These are phyloP conservation scores for Falco rusticolus DNA, from an alignment of 2,797 vertebrate species.

Conservation along the genomic window DNA sequence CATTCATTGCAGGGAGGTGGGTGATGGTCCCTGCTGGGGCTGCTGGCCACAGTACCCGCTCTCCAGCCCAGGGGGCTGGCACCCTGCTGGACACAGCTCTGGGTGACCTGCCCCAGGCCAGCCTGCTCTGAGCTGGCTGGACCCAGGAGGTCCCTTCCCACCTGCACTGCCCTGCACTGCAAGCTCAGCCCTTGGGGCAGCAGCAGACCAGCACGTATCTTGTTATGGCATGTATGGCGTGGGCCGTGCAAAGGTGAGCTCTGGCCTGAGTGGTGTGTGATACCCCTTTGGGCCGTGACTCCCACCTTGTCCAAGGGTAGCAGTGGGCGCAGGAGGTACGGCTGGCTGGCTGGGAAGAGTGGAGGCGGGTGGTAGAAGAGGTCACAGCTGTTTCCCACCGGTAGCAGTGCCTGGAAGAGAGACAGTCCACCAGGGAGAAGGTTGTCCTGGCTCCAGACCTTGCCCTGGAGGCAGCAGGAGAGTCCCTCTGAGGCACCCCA, in stretches of 20 bases:
- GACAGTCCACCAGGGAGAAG: not conserved
- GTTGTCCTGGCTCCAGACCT: not conserved
- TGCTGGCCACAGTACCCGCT: not conserved
- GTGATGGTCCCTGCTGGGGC: not conserved
- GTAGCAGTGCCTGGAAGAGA: slow-evolving; percentile 83
- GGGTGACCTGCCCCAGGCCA: not conserved
- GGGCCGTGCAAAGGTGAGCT: not conserved
- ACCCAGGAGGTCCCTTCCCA: not conserved
- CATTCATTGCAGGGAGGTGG: accelerated
- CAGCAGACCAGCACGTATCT: accelerated
- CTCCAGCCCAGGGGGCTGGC: not conserved
- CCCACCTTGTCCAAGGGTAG: slow-evolving; percentile 84
- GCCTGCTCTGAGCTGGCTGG: not conserved
- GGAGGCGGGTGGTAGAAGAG: slow-evolving; percentile 88
- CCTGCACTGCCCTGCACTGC: not conserved
- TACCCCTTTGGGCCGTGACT: accelerated
- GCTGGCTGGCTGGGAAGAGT: slow-evolving; percentile 83
- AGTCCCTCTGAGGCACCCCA: not conserved
- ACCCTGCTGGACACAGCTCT: not conserved
- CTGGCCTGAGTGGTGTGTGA: not conserved
- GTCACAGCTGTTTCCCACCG: slow-evolving; percentile 82
- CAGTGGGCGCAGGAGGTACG: slow-evolving; percentile 85
- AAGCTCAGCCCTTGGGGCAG: not conserved
- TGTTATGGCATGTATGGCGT: not conserved
- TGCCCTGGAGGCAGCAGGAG: not conserved